phyloP scores from a whole-genome alignment of 2,888 invertebrate genomes.

The Leuctra nigra region DNA sequence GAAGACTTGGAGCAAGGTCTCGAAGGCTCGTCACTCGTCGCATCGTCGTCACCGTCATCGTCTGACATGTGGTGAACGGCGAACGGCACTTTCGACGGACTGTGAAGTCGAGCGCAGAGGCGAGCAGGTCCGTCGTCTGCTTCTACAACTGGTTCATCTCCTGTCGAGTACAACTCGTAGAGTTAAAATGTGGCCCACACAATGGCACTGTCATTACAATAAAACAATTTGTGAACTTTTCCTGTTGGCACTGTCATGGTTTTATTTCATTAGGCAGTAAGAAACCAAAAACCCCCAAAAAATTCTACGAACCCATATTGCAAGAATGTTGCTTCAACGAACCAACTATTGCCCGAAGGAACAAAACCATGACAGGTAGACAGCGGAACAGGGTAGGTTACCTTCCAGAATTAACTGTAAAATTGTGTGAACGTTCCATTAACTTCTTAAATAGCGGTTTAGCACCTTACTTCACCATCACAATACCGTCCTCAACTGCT shows the following conservation, averaged over 20 bases:
- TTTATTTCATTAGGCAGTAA: background rate
- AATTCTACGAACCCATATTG: too few species aligned
- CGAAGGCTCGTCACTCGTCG: background rate
- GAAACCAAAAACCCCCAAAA: too few species aligned
- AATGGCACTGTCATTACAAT: background rate
- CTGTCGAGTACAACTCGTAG: slow-evolving; percentile 1
- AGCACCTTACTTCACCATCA: too few species aligned
- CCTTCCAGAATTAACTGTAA: too few species aligned
- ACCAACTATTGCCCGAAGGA: too few species aligned
- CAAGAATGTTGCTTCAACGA: too few species aligned
- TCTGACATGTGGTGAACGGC: slow-evolving; percentile 2
- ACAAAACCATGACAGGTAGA: too few species aligned
- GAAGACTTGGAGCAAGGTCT: slow-evolving; percentile 33
- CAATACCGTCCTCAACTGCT: too few species aligned
- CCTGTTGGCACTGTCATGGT: too few species aligned
- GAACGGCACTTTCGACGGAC: slow-evolving; percentile 7
- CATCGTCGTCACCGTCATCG: slow-evolving; percentile 2
- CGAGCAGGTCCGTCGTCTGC: background rate
- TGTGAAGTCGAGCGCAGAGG: slow-evolving; percentile 7
- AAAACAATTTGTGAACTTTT: background rate
- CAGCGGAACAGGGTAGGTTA: too few species aligned
- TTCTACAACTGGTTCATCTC: background rate
- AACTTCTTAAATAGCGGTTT: too few species aligned
- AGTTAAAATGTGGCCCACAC: background rate
- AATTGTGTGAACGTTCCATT: too few species aligned